Base-by-base conservation (phyloP, 2,113 vertebrate species). In the Thomomys bottae region DNA sequence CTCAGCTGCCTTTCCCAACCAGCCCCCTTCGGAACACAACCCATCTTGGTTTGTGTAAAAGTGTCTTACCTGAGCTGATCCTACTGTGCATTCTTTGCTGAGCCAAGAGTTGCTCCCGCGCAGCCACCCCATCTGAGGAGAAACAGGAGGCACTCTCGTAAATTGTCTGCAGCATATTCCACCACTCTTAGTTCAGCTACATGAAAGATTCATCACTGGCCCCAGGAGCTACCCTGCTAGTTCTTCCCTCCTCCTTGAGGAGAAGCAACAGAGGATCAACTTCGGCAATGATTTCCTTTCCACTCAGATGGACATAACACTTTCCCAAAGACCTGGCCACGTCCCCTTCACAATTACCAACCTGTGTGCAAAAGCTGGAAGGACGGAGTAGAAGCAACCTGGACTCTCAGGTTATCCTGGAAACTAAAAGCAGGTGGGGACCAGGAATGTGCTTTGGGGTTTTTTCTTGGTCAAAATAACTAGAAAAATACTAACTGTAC, bases 81-180 rank as follows among this genome's bases (percentile, higher is more conserved):
- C 99, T 98, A 97, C 98, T 99, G 98, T 99, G 99, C 99, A 99
- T 99, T 98, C 98, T 98, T 96, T 98, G 98, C 97, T 98, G 98
- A 98, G 97, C 97, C 98, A 98, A 97, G 97, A 98, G 98, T 98
- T 98, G 98, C 97, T 98, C 98, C 91, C 98, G 98, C 98, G 98
- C 99, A 96, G 98, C 98, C 98, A 98, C 98, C 97, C 98, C 97
- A 98, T 99, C 98, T 98, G 99, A 98, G 97, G 98, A 98, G 98
- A 99, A 99, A 99, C 98, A 99, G 96, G 98, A 99, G 98, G 99
- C 99, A 97, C 98, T 98, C 98, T 99, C 99, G 97, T 99, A 99
- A 99, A 99, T 99, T 97, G 99, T 99, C 98, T 99, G 99, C 98
- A 99, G 99, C 99, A 99, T 99, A 98, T 98, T 99, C 98, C 98